Conservation (phyloP, 2,113 vertebrate species). For the chimpanzee (Pan troglodytes) region NHGRI_mPanTro3-v2.1_pri NC_086015.1:26287501-26288000, state of each 20-base stretch:
- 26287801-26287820: background rate
- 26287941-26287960: background rate
- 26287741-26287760: background rate
- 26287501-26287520: too few relatives aligned
- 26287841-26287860: background rate
- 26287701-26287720: background rate
- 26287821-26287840: background rate
- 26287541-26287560: too few relatives aligned
- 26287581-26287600: too few relatives aligned
- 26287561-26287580: too few relatives aligned
- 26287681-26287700: background rate
- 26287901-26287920: background rate
- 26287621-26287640: too few relatives aligned
- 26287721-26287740: background rate
- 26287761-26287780: background rate
- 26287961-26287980: background rate
- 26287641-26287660: too few relatives aligned
- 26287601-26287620: too few relatives aligned
- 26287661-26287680: too few relatives aligned
- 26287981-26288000: background rate
- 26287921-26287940: background rate
- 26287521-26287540: too few relatives aligned
- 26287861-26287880: background rate
- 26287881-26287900: background rate
- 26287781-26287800: background rate